Base-by-base conservation (phyloP, 2,113 vertebrate genomes). In the Ochotona princeps region DNA sequence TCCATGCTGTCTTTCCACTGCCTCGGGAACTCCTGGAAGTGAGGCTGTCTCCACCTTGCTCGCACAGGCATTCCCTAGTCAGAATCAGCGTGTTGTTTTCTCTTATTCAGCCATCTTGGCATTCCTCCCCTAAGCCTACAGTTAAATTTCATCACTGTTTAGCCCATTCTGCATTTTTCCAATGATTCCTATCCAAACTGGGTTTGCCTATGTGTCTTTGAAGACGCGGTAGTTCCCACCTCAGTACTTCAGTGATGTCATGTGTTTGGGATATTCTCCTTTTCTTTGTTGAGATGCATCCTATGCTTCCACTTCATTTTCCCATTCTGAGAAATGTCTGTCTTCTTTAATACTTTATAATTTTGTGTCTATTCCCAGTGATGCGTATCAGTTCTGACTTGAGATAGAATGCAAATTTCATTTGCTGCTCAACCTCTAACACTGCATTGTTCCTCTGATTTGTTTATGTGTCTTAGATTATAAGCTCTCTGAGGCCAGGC, bases 401-500 rank as follows among this genome's bases (percentile, higher is more conserved):
- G 51, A 79, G 61, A 28, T 74, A 32, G 54, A 57, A 18, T 57
- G 14, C 2, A 86, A 67, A 54, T 79, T 89, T 83, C 30, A 83
- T 87, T 84, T 87, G 88, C 11, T 38, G 21, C 20, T 30, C 23
- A 44, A 63, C 15, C 13, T 49, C 6, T 10, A 44, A 13, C 76
- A 30, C 28, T 66, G 30, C 11, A 9, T 44, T 74, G 32, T 9
- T 88, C 30, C 63, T 83, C n/a, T 28, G 3, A 61, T 32, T 79
- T 86, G 83, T 80, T 93, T 49, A 83, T 26, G 63, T 2, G 61
- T 92, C 73, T 80, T 90, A 74, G n/a, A 51, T 93, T 78, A 78
- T 32, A 67, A 65, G 17, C 21, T 79, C n/a, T 70, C 49, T 83
- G 82, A 93, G 60, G 21, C 32, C 44, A 79, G 73, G 38, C 57